Evolutionary conservation across 2,113 vertebrate genomes (phyloP).

Genomic region (Glaucidium brasilianum): DNA sequence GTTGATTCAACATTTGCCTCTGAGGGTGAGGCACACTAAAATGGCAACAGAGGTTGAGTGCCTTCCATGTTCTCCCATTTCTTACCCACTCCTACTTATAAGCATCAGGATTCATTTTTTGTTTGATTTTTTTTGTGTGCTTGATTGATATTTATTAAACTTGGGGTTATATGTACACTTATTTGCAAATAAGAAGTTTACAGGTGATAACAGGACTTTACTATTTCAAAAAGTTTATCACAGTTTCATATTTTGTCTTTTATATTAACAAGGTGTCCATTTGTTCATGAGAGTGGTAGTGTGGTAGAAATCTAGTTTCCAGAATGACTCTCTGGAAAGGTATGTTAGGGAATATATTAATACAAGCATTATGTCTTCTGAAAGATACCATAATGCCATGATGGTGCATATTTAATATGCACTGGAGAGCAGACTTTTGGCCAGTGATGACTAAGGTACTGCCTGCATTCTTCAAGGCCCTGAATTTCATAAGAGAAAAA

Average conservation of each 20-base stretch:
- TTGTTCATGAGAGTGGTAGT: background rate
- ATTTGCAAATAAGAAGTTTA: background rate
- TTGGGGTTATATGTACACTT: background rate
- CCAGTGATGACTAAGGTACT: background rate
- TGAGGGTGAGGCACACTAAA: background rate
- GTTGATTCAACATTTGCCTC: background rate
- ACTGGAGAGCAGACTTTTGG: background rate
- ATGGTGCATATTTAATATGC: background rate
- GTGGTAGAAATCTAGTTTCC: background rate
- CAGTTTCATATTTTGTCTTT: background rate
- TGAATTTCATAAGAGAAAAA: background rate
- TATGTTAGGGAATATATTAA: background rate
- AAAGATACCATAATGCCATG: background rate
- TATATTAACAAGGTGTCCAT: background rate
- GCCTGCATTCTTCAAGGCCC: background rate
- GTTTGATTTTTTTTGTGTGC: background rate
- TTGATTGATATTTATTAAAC: background rate
- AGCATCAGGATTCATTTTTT: background rate
- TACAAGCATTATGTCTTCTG: background rate
- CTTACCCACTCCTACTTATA: background rate
- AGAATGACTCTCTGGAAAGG: background rate
- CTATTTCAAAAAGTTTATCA: background rate
- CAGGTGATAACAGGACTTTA: background rate
- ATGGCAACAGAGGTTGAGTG: background rate
- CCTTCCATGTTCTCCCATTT: background rate